Evolutionary conservation across 2,888 invertebrate genomes (phyloP).

Genomic region (Mayetiola destructor): DNA sequence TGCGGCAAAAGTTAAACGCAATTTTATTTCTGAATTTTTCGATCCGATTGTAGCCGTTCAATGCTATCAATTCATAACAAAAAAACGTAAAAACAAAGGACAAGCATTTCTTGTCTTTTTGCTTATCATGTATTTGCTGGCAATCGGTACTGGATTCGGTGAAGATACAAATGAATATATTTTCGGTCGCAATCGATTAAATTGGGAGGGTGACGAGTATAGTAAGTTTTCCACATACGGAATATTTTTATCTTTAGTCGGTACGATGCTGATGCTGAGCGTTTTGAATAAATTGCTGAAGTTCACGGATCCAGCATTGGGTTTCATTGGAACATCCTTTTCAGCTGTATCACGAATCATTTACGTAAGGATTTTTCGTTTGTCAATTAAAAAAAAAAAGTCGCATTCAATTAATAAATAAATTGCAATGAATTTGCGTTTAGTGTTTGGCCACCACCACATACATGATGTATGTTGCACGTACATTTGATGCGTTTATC

Average conservation of each 20-base stretch:
- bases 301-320: conserved; percentile 30
- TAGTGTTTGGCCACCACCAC: conserved; percentile 23
- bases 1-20: conserved; percentile 16
- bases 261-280: conserved; percentile 33
- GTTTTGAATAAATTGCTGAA: conserved; percentile 31
- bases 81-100: conserved; percentile 28
- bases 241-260: conserved; percentile 27
- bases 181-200: conserved; percentile 28
- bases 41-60: conserved; percentile 31
- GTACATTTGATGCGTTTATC: conserved; percentile 31
- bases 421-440: too few species aligned
- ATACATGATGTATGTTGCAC: conserved; percentile 28
- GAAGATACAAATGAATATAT: conserved; percentile 33
- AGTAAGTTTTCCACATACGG: conserved; percentile 30
- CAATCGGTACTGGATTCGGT: conserved; percentile 26
- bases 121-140: conserved; percentile 28
- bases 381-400: too few species aligned
- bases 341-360: conserved; percentile 29
- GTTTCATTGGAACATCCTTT: conserved; percentile 28
- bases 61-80: conserved; percentile 28
- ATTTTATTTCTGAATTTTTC: conserved; percentile 29
- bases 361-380: conserved; percentile 25
- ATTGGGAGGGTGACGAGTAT: conserved; percentile 32
- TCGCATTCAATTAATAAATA: too few species aligned
- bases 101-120: conserved; percentile 27